These are phyloP conservation scores for Sorex maritimensis DNA, from an alignment of 2,797 vertebrate species.

Conservation along the genomic window DNA sequence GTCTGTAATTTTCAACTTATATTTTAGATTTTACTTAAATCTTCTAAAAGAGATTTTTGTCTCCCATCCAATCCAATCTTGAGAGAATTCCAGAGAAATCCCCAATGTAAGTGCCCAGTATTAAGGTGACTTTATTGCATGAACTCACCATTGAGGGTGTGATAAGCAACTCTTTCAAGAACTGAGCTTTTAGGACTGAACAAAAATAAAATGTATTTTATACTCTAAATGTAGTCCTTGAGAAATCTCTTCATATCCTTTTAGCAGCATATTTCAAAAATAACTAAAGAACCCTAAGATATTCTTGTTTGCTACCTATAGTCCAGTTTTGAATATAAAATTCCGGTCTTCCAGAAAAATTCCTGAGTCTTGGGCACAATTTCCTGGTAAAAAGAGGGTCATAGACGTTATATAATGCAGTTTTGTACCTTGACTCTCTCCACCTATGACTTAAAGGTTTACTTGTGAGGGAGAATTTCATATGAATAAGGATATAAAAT, in stretches of 20 bases:
- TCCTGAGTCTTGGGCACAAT: too few relatives aligned
- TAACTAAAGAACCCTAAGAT: neutral
- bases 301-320: neutral
- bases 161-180: neutral
- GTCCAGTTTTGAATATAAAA: neutral
- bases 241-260: neutral
- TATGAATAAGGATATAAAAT: neutral
- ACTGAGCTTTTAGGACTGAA: neutral
- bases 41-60: neutral
- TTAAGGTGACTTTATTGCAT: neutral
- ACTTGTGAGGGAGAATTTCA: constrained; percentile 28
- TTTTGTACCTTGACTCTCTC: neutral
- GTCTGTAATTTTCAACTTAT: too few relatives aligned
- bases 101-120: neutral
- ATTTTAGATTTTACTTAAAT: neutral
- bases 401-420: neutral
- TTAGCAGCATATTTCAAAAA: neutral
- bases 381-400: accelerated
- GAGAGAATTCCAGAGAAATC: neutral
- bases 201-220: neutral
- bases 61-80: neutral
- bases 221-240: neutral
- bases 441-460: neutral
- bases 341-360: neutral
- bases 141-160: neutral